Evolutionary conservation across 2,113 vertebrate species (phyloP).

Genomic region (Fregetta grallaria): DNA sequence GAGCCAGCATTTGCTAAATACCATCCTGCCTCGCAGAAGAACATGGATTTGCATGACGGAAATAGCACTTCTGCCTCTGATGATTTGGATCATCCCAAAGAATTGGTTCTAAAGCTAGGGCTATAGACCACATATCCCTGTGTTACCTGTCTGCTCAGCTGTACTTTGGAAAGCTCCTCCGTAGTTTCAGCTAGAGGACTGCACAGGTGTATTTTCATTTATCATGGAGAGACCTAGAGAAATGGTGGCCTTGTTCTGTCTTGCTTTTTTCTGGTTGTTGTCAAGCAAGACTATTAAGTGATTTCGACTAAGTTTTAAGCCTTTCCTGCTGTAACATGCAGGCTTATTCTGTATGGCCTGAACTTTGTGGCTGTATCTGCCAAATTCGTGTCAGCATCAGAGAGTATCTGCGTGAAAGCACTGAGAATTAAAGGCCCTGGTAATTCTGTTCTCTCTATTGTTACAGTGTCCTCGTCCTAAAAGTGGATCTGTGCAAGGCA

Average conservation of each 20-base stretch:
- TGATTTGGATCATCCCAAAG: not conserved
- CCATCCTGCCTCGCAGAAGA: not conserved
- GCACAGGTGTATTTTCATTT: not conserved
- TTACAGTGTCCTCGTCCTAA: not conserved
- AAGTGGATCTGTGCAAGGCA: not conserved
- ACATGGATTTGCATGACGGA: not conserved
- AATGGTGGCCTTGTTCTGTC: not conserved
- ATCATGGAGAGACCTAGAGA: not conserved
- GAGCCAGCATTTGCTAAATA: not conserved
- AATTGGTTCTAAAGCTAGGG: not conserved
- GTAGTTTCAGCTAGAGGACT: not conserved
- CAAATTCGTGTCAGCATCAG: not conserved
- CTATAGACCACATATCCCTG: not conserved
- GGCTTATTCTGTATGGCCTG: not conserved
- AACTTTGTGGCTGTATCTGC: not conserved
- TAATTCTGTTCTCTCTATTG: constrained; percentile 21
- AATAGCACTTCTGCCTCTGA: not conserved
- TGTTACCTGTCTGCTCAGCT: not conserved
- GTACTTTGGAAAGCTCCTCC: not conserved
- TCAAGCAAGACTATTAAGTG: not conserved
- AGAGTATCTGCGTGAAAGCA: not conserved
- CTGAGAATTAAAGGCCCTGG: not conserved
- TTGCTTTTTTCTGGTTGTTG: not conserved
- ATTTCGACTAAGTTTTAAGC: not conserved
- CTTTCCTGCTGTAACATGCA: not conserved